These are phyloP conservation scores for Phalacrocorax carbo DNA, from an alignment of 2,113 vertebrate genomes.

Conservation along the genomic window DNA sequence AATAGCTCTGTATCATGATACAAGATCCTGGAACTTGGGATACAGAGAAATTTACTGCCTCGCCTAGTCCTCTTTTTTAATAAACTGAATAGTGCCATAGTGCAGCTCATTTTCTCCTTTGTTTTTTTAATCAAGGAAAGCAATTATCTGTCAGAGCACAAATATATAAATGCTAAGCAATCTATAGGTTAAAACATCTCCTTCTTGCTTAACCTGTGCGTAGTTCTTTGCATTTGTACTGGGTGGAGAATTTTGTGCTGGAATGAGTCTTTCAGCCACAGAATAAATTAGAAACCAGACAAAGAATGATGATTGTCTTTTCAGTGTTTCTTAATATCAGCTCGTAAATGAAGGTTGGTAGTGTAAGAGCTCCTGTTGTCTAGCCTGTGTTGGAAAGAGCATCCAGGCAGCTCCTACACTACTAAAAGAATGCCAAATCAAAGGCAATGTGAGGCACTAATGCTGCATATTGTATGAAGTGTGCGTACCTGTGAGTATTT, in stretches of 20 bases:
- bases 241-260: background rate
- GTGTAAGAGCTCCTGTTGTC: background rate
- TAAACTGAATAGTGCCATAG: background rate
- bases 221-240: background rate
- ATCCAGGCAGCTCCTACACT: background rate
- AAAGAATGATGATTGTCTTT: slow-evolving; percentile 52
- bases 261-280: background rate
- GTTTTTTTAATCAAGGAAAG: background rate
- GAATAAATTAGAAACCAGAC: slow-evolving; percentile 47
- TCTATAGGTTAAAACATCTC: background rate
- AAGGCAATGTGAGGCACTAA: background rate
- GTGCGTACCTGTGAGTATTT: background rate
- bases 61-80: background rate
- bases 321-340: slow-evolving; percentile 1
- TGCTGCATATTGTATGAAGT: slow-evolving; percentile 1
- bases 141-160: background rate
- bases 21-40: slow-evolving; percentile 25
- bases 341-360: background rate
- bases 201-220: background rate
- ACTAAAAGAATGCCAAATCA: slow-evolving; percentile 29
- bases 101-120: background rate
- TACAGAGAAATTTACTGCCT: background rate
- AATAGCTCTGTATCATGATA: slow-evolving; percentile 19
- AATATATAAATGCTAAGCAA: background rate
- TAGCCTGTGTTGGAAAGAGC: background rate